Evolutionary conservation across 1,140 invertebrate genomes (phyloP).

Genomic region (Caenorhabditis brenneri): DNA sequence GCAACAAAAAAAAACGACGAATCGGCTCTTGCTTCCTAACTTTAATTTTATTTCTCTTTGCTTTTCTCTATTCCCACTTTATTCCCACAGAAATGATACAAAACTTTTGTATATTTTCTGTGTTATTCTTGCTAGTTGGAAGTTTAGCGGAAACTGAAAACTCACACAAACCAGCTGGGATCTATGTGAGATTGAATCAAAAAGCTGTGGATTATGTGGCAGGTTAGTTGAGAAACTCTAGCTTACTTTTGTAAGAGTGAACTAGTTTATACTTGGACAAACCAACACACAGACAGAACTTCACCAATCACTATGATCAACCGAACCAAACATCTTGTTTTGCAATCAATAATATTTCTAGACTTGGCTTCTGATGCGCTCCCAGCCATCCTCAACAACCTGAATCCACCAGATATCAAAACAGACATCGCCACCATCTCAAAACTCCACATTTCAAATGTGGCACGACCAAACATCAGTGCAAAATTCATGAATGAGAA

Average conservation of each 20-base stretch:
- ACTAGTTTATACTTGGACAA: not conserved
- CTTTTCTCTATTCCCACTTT: not conserved
- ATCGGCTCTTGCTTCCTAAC: too few relatives aligned
- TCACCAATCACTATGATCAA: not conserved
- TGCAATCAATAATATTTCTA: not conserved
- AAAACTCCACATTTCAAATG: conserved; percentile 30
- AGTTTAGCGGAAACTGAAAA: not conserved
- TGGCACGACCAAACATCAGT: conserved; percentile 12
- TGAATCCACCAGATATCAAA: conserved; percentile 35
- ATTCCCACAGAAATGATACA: not conserved
- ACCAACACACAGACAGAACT: not conserved
- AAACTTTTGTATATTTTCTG: not conserved
- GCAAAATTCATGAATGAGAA: conserved; percentile 20
- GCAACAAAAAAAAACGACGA: not conserved
- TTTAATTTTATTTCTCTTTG: not conserved
- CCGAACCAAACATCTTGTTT: not conserved
- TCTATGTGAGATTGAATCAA: conserved; percentile 41
- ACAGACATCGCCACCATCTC: not conserved
- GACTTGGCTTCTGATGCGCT: conserved; percentile 39
- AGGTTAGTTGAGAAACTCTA: not conserved
- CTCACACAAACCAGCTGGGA: conserved; percentile 11
- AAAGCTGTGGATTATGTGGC: conserved; percentile 45
- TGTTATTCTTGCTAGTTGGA: not conserved
- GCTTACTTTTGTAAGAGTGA: too few relatives aligned
- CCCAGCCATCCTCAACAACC: conserved; percentile 20